These are phyloP conservation scores for Ormyrus thymus DNA, from an alignment of 2,888 invertebrate species.

Conservation along the genomic window DNA sequence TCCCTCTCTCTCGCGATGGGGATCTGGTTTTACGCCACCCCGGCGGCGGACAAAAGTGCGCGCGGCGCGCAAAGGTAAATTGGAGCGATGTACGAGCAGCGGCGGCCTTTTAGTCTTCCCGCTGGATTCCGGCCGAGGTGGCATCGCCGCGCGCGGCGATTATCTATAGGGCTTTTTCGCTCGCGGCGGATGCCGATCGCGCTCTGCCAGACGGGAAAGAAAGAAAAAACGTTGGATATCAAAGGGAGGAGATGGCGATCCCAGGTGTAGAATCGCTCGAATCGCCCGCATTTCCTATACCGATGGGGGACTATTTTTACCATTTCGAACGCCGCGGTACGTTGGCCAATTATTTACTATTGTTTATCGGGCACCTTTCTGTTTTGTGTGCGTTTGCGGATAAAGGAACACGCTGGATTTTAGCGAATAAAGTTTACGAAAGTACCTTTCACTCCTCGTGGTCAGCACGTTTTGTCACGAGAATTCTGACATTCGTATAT, in stretches of 20 bases:
- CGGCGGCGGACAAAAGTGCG: constrained; percentile 1
- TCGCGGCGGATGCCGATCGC: background rate
- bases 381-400: background rate
- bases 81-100: constrained; percentile 44
- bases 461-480: too few relatives aligned
- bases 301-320: background rate
- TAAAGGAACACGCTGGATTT: too few relatives aligned
- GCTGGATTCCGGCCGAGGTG: constrained; percentile 27
- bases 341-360: too few relatives aligned
- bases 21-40: constrained; percentile 24
- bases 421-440: too few relatives aligned
- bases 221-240: constrained; percentile 12
- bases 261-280: background rate
- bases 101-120: constrained; percentile 45
- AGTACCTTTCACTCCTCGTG: too few relatives aligned
- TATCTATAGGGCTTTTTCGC: constrained; percentile 20
- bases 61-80: constrained; percentile 28
- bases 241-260: background rate
- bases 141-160: constrained; percentile 22
- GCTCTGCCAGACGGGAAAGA: background rate
- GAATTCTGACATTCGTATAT: too few relatives aligned
- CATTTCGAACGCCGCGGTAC: too few relatives aligned
- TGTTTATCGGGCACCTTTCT: too few relatives aligned
- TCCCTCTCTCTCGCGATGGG: constrained; percentile 37
- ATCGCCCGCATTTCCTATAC: background rate